Percentiles rank a stretch among this genome's conserved stretches.
Evolutionary conservation across 2,113 vertebrate species (phyloP).

Genomic region (Eleginops maclovinus): DNA sequence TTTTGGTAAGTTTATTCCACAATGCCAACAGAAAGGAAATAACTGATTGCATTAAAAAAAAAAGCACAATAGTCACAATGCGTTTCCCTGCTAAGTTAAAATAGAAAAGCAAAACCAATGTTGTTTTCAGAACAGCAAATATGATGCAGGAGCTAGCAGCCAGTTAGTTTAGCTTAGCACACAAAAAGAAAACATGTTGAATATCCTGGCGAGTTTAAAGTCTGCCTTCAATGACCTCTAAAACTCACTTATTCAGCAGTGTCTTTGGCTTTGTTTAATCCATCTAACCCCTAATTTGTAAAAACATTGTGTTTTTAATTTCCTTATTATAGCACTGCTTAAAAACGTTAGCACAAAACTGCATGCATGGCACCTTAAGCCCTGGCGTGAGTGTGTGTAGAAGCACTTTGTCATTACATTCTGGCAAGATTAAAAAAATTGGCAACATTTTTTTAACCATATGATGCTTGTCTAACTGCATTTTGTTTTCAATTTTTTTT

Average conservation of each 20-base stretch:
- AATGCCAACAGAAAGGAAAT: background rate
- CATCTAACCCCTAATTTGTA: background rate
- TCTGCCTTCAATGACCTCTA: background rate
- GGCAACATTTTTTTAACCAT: too few species aligned
- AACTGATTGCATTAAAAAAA: too few species aligned
- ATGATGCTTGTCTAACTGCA: too few species aligned
- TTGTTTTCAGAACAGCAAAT: background rate
- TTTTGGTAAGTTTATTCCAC: background rate
- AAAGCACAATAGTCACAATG: background rate
- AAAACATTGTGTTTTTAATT: background rate
- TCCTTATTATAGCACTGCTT: too few species aligned
- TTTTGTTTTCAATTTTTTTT: too few species aligned
- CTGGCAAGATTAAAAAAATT: too few species aligned
- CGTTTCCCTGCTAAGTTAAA: background rate
- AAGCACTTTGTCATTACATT: too few species aligned
- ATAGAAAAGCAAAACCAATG: background rate
- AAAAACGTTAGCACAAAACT: too few species aligned
- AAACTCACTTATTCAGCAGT: background rate
- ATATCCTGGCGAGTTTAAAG: background rate
- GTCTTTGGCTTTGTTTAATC: background rate
- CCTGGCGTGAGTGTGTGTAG: too few species aligned
- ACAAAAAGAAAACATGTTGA: background rate
- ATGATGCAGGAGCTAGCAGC: background rate
- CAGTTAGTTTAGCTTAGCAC: background rate
- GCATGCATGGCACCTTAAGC: too few species aligned